Evolutionary conservation across 2,113 vertebrate species (phyloP).

Genomic region (Orycteropus afer): DNA sequence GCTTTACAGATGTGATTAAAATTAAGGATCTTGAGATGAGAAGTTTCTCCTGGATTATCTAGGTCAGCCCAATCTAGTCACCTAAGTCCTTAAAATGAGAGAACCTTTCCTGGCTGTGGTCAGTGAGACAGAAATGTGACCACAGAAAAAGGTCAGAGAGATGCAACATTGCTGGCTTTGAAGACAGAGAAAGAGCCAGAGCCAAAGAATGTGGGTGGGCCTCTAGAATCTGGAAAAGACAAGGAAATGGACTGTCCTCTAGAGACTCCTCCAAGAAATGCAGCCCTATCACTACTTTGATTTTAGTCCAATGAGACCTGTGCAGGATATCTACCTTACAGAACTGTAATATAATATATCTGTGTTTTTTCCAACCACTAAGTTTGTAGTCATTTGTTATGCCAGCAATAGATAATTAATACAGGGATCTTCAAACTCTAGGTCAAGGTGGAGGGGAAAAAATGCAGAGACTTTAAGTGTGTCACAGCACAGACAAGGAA

Average conservation of each 20-base stretch:
- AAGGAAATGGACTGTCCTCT: background rate
- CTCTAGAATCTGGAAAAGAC: background rate
- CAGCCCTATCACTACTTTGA: background rate
- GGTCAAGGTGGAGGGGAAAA: background rate
- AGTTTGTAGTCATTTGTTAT: background rate
- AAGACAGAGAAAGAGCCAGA: background rate
- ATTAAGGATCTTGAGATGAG: background rate
- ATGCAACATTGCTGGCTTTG: background rate
- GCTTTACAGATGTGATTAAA: background rate
- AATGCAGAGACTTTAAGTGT: background rate
- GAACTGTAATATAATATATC: background rate
- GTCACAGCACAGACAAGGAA: background rate
- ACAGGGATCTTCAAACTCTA: background rate
- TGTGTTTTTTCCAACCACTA: background rate
- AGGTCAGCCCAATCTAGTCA: background rate
- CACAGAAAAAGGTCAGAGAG: background rate
- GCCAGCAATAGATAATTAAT: background rate
- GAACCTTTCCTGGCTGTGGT: background rate
- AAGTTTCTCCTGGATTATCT: background rate
- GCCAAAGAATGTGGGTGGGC: background rate
- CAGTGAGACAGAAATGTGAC: background rate
- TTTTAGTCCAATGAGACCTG: background rate
- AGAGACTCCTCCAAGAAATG: background rate
- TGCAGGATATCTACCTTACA: background rate
- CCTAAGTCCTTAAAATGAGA: background rate